phyloP scores from a whole-genome alignment of 1,140 invertebrate genomes.

The Ips typographus region DNA sequence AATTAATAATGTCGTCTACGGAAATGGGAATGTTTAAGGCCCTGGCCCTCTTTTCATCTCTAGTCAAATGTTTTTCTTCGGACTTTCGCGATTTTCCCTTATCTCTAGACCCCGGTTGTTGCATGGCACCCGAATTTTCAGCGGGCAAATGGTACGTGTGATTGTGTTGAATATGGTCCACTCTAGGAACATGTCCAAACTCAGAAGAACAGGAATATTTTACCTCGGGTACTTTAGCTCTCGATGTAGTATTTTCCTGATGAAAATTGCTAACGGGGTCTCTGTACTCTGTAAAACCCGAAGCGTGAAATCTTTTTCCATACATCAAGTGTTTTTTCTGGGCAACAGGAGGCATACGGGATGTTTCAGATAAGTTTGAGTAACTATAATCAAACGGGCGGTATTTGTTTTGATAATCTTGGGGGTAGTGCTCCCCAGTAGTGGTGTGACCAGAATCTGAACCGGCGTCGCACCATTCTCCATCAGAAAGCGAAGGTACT shows the following conservation, averaged over 20 bases:
- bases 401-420: conserved; percentile 67
- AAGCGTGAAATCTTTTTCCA: conserved; percentile 75
- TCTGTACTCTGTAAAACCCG: conserved; percentile 64
- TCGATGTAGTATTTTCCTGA: too few species aligned
- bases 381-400: conserved; percentile 76
- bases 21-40: conserved; percentile 78
- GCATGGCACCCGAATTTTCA: conserved; percentile 69
- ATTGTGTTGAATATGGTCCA: conserved; percentile 74
- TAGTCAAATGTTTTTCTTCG: conserved; percentile 72
- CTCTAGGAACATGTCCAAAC: conserved; percentile 61
- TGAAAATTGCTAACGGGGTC: conserved; percentile 50
- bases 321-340: conserved; percentile 93
- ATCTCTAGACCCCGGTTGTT: conserved; percentile 69
- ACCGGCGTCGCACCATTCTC: conserved; percentile 85
- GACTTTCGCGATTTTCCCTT: conserved; percentile 58
- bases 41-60: conserved; percentile 83
- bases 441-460: conserved; percentile 77
- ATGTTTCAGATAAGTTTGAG: conserved; percentile 49
- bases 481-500: conserved; percentile 83
- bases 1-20: conserved; percentile 90
- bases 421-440: conserved; percentile 59
- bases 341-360: conserved; percentile 67
- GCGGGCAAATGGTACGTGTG: conserved; percentile 81
- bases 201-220: conserved; percentile 49
- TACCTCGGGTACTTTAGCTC: too few species aligned